These are phyloP conservation scores for Crambe crambe DNA, from an alignment of 37 sponge, comb jelly and placozoan genomes.

Conservation along the genomic window DNA sequence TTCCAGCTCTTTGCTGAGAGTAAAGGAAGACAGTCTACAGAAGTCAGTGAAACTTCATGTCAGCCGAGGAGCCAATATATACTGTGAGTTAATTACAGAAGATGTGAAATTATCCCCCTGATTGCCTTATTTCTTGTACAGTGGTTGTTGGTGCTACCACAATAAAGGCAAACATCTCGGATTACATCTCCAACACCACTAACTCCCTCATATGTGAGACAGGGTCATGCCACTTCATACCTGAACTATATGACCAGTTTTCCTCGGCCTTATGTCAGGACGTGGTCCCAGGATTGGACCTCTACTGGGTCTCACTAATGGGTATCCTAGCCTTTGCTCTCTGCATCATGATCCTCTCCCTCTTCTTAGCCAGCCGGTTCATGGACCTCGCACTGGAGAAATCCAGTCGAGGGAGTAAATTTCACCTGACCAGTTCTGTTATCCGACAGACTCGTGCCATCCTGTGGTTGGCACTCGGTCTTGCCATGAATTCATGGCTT, in stretches of 20 bases:
- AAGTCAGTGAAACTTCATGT: not conserved
- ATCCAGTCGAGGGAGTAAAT: slow-evolving; percentile 8
- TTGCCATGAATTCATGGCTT: slow-evolving; percentile 20
- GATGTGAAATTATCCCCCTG: no score
- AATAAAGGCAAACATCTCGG: not conserved
- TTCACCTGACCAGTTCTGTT: slow-evolving; percentile 20
- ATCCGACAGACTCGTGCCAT: slow-evolving; percentile 13
- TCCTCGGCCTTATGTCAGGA: slow-evolving; percentile 48
- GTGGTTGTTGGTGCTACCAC: not conserved
- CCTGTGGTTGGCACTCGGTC: slow-evolving; percentile 30
- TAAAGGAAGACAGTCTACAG: not conserved
- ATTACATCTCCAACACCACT: slow-evolving; percentile 7
- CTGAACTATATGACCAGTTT: slow-evolving; percentile 21
- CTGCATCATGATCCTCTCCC: slow-evolving; percentile 18
- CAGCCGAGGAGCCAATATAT: not conserved
- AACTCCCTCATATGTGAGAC: slow-evolving; percentile 17
- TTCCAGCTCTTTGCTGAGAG: not conserved
- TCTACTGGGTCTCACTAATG: slow-evolving; percentile 58
- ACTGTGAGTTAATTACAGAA: not conserved
- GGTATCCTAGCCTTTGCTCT: slow-evolving; percentile 27
- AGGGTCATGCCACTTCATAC: slow-evolving; percentile 30
- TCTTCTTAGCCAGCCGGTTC: slow-evolving; percentile 47
- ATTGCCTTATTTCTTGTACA: no score
- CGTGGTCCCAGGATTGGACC: slow-evolving; percentile 62
- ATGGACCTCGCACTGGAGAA: slow-evolving; percentile 24